Evolutionary conservation across 2,113 vertebrate genomes (phyloP), one percentile per base, ranked within the genome.

Genomic region (Atherinomorus stipes): DNA sequence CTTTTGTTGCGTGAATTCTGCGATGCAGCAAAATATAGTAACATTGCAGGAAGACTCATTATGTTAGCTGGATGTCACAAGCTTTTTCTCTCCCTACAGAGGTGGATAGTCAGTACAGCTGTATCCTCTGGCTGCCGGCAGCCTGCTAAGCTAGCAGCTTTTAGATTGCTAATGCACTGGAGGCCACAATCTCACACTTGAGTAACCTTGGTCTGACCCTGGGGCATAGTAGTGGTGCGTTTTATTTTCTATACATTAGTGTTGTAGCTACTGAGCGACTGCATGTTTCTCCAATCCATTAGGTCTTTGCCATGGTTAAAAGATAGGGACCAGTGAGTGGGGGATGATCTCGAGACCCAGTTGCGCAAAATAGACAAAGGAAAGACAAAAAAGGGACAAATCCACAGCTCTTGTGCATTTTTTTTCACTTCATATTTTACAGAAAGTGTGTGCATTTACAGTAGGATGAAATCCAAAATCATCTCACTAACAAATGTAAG

Each of bases 171-270:
- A 85, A 81, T 74, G 64, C 84, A 76, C 80, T 53, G 57, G 78
- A 74, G 78, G 85, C 67, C 74, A 78, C 81, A 89, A 88, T 89
- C 81, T 91, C 87, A 88, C 85, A 89, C 84, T 71, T 71, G 76
- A 85, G 75, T 85, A 85, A 89, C 89, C 81, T 85, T 80, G 83
- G 61, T 64, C 38, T 58, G 74, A 88, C 77, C 66, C 77, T 16
- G 53, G 80, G 81, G 70, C 77, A 42, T 64, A 61, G 50, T 38
- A 66, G 69, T 45, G 71, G 53, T 65, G 34, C 67, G 44, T 75
- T 79, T 78, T 86, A 90, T 88, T 87, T 81, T 89, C 85, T 86
- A 67, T 84, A 76, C 75, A 88, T 90, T 86, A 82, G 62, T 51
- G 74, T 64, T 69, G 69, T 78, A 85, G 81, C 74, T 78, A 77